Conservation (phyloP, 1,140 invertebrate genomes). For the Bombus polaris region DNA sequence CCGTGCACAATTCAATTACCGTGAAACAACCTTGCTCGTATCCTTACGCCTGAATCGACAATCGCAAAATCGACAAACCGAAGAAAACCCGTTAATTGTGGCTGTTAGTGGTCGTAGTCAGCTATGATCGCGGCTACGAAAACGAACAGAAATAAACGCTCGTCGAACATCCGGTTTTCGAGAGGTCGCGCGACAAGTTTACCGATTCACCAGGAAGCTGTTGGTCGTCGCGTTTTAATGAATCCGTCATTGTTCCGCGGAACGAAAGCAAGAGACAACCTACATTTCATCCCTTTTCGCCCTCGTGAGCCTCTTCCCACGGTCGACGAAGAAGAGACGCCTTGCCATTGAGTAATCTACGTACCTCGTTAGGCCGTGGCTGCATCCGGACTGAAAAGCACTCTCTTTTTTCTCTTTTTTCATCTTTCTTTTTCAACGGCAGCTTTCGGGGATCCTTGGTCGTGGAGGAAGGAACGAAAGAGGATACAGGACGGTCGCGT, state of each 20-base stretch:
- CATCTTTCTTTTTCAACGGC: background rate
- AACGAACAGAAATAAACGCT: background rate
- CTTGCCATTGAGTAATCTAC: constrained; percentile 67
- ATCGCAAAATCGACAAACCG: background rate
- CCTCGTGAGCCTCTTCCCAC: constrained; percentile 1
- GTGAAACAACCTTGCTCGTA: background rate
- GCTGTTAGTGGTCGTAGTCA: no score
- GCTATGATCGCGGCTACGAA: background rate
- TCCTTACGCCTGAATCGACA: background rate
- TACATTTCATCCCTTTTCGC: constrained; percentile 58
- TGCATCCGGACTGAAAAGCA: constrained; percentile 58
- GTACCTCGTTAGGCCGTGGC: constrained; percentile 65
- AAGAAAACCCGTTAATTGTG: background rate
- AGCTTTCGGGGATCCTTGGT: constrained; percentile 40
- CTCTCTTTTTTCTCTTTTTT: constrained; percentile 17
- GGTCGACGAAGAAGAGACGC: constrained; percentile 49
- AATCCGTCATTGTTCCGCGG: constrained; percentile 10
- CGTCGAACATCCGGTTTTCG: background rate
- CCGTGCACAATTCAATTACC: background rate
- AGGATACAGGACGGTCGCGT: background rate
- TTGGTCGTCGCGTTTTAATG: constrained; percentile 5
- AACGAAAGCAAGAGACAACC: constrained; percentile 56
- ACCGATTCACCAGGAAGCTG: background rate
- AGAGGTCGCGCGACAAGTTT: background rate
- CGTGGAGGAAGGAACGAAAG: background rate